Evolutionary conservation across 64 coral and sea anemone genomes (phyloP).

Genomic region (Trachythela sp.): DNA sequence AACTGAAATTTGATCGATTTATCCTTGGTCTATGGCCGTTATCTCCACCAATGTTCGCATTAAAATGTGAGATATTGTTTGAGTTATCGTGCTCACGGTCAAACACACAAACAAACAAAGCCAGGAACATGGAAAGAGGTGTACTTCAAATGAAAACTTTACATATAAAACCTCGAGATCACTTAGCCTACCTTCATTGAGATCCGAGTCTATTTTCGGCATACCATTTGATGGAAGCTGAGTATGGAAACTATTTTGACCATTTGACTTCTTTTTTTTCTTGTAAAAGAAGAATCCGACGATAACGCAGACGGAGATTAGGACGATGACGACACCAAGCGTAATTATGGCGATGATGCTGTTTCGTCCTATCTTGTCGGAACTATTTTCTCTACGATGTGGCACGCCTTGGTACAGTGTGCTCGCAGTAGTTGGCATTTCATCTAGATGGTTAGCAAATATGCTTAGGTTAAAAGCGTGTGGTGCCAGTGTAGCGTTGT

Average conservation of each 20-base stretch:
- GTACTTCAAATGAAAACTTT: too few relatives aligned
- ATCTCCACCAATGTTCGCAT: too few relatives aligned
- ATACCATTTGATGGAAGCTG: conserved; percentile 73
- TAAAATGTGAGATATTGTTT: too few relatives aligned
- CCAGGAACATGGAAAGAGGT: too few relatives aligned
- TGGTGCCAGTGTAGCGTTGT: too few relatives aligned
- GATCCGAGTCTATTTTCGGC: conserved; percentile 82
- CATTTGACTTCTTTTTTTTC: conserved; percentile 39
- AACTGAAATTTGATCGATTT: too few relatives aligned
- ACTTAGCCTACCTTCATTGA: conserved; percentile 81
- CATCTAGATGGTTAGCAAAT: background rate
- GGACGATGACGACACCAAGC: background rate
- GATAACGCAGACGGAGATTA: background rate
- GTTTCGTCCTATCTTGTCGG: background rate
- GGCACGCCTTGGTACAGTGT: background rate
- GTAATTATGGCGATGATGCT: background rate
- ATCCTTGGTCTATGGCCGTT: too few relatives aligned
- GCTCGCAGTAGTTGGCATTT: background rate
- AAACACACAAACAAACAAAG: too few relatives aligned
- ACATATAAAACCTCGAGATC: too few relatives aligned
- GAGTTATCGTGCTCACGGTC: too few relatives aligned
- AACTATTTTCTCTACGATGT: background rate
- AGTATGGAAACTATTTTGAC: conserved; percentile 77
- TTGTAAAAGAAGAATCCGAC: background rate
- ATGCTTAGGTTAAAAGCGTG: too few relatives aligned